Evolutionary conservation across 2,797 vertebrate genomes (phyloP).

Genomic region (Parauchenoglanis ngamensis): DNA sequence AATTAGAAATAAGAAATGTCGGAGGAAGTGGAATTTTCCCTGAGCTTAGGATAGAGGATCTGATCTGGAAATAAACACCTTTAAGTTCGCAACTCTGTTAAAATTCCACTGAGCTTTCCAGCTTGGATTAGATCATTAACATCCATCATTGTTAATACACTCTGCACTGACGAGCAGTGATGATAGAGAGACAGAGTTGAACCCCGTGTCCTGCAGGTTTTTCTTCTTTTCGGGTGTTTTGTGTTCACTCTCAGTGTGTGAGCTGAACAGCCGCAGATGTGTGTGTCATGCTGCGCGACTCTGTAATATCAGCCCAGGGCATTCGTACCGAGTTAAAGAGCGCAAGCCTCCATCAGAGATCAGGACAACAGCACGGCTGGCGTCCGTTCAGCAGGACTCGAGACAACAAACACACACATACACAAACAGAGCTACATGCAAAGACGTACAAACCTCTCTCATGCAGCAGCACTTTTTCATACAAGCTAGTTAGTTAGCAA

Average conservation of each 20-base stretch:
- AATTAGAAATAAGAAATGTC: neutral
- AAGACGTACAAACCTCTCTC: neutral
- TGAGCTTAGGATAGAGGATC: neutral
- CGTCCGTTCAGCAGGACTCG: neutral
- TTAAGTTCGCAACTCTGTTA: neutral
- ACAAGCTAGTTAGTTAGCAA: neutral
- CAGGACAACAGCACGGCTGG: neutral
- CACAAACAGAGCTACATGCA: constrained; percentile 26
- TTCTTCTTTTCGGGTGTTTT: neutral
- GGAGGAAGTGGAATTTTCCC: neutral
- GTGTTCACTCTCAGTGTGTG: constrained; percentile 1
- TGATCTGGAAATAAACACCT: neutral
- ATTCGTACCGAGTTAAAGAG: constrained; percentile 18
- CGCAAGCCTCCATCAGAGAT: constrained; percentile 15
- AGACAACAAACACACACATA: constrained; percentile 1
- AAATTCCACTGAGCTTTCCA: neutral
- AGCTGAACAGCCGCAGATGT: constrained; percentile 7
- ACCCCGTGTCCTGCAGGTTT: neutral
- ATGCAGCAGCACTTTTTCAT: neutral
- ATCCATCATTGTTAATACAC: neutral
- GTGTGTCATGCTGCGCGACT: neutral
- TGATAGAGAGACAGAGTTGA: neutral
- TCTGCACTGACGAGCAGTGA: neutral
- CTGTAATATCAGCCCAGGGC: constrained; percentile 4
- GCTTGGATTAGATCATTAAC: neutral